Percentiles rank a stretch among this genome's conserved stretches.
These are phyloP conservation scores for Hapalemur alaotrensis DNA, from an alignment of 2,797 vertebrate species.

Conservation along the genomic window DNA sequence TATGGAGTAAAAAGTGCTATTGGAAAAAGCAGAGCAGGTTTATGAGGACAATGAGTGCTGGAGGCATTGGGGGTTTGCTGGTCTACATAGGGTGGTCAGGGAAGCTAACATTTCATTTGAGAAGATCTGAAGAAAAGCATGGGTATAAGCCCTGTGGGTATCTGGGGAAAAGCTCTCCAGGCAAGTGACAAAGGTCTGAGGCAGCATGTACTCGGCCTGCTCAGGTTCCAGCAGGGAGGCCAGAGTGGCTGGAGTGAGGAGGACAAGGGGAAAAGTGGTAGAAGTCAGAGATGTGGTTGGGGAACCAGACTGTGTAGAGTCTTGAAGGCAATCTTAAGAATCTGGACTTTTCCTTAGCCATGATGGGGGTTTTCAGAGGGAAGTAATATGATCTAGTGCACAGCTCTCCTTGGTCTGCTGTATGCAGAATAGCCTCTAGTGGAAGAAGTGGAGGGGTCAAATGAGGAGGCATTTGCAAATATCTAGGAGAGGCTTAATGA, in stretches of 20 bases:
- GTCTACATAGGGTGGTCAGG: neutral
- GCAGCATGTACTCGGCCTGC: neutral
- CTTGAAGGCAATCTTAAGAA: neutral
- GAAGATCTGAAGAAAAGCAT: neutral
- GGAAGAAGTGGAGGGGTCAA: neutral
- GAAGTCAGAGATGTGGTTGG: neutral
- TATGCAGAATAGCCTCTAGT: neutral
- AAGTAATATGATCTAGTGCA: no score
- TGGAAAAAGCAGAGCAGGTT: neutral
- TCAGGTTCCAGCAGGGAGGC: neutral
- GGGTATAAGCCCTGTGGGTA: neutral
- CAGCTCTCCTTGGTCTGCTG: neutral
- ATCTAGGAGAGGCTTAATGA: neutral
- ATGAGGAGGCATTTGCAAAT: neutral
- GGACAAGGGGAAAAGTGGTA: neutral
- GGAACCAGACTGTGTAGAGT: neutral
- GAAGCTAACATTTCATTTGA: neutral
- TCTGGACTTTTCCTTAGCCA: neutral
- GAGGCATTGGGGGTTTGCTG: neutral
- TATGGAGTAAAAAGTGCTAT: neutral
- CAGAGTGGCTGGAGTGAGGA: neutral
- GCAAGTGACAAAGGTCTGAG: neutral
- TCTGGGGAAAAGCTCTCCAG: neutral
- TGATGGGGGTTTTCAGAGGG: neutral
- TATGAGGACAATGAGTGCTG: neutral